Evolutionary conservation across 2,888 invertebrate species (phyloP), one percentile per base, ranked within the genome.

Genomic region (Brachyopa scutellaris): DNA sequence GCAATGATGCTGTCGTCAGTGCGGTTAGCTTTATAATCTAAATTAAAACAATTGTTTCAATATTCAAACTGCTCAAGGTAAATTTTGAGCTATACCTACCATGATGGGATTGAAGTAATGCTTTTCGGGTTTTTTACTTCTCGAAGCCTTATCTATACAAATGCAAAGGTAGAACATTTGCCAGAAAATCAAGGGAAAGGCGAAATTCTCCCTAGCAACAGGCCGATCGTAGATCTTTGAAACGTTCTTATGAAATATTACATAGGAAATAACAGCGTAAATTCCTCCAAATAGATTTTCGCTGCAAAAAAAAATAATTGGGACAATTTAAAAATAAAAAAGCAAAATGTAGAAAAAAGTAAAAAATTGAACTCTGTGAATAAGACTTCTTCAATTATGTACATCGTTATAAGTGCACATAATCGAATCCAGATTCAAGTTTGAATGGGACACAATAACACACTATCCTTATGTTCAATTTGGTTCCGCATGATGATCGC

Each of bases 211-310:
- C 19, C 97, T 90, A 49, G 97, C 92, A 38, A 97, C 95, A 0
- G 97, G 97, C 0, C 96, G 94, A 94, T 97, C 96, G 87, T 96
- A 96, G 2, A 97, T 96, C 49, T 97, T 91, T 0, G 97, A 96
- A 53, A 94, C 94, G 88, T 97, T 96, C 21, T 93, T 93, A 88
- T 97, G 97, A 89, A 97, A 97, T 86, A 94, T 95, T 85, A 96
- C 93, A 88, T 95, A 97, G 5, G 94, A 93, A 0, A 93, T 88
- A 5, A 94, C 93, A 0, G 95, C 92, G 19, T 97, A 88, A 0
- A 94, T 80, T 0, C 97, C 97, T 9, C 97, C 97, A 55, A 93
- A 90, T 1, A 95, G 87, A 61, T 94, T 94, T 59, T 93, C 93
- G 87, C 95, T 95, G 80, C 6, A 84, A 79, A 47, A 38, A 49